Evolutionary conservation across 2,113 vertebrate species (phyloP), one percentile per base, ranked within the genome.

Genomic region (Pipra filicauda): DNA sequence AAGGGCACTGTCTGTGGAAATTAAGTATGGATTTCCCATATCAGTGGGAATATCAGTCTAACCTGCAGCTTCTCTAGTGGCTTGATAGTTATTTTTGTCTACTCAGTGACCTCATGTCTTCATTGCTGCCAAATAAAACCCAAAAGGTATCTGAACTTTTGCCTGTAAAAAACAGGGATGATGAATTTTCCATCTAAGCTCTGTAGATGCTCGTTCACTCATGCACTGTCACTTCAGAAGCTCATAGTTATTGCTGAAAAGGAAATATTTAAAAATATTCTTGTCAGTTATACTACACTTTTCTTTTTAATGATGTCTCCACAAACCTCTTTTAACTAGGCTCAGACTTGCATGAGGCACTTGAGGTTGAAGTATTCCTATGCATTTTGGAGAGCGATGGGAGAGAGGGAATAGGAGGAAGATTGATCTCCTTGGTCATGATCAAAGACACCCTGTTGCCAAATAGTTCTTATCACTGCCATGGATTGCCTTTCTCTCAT

Each of bases 391-490:
- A 61, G 15, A 67, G 20, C 11, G 27, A 7, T 16, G 19, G 6
- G 18, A 71, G 1, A 12, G 30, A 57, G 15, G 15, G 26, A 88
- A 15, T 8, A 83, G 31, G 30, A 77, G 20, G 49, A 76, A 48
- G 10, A 43, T 2, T 24, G 11, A 8, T 14, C 23, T 69, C 15
- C 20, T n/a, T 3, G 1, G 23, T 51, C 26, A 58, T 12, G 2
- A 15, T 71, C n/a, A 85, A 81, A 88, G 57, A 55, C 20, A 26
- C 27, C 33, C 8, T 28, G 44, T 27, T 79, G 35, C 18, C 15
- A 3, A 49, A 49, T 6, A 39, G 19, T 46, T 19, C 13, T 35
- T 70, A 31, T 30, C 3, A 2, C 20, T 81, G 37, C 28, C 21
- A 22, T 9, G 30, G n/a, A 14, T 33, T 67, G 17, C 23, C 58